Evolutionary conservation across 2,797 vertebrate species (phyloP), one percentile per base, ranked within the genome.

Genomic region (Columba guinea): DNA sequence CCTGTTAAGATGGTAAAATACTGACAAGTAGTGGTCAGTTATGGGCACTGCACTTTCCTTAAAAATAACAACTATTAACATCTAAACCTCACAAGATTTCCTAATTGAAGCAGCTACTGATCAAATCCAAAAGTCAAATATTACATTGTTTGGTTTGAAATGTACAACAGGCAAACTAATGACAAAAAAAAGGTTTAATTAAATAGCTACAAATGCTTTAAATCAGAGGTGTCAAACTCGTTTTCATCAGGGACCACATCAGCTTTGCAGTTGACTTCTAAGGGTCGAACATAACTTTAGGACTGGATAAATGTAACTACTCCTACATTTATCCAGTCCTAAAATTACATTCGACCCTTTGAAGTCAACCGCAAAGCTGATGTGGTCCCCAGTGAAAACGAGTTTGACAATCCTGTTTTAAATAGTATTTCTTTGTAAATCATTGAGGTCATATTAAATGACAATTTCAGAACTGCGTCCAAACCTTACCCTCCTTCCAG

Each of bases 11-110:
- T 0, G 15, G 96, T 96, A 97, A 91, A 96, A 98, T 41, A 97
- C 94, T 98, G 98, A 97, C 98, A 94, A 91, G 49, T 34, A 97
- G 97, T 97, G 98, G 97, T 59, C 90, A 95, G 59, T 90, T 93
- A 79, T 1, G 13, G 35, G 59, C 28, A 97, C 13, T 86, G 86
- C 95, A 92, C 30, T 93, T 81, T 52, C 67, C 46, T 84, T 15
- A 91, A 83, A 74, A 69, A 55, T 51, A 67, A 58, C 10, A 86
- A n/a, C 52, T 60, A 77, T 32, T 71, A 89, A 49, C 11, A 82
- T 73, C 74, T 85, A 80, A 86, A 39, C 3, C 10, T 46, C 49
- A 71, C 3, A 46, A 27, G 7, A 65, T 58, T 83, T 90, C 37
- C 58, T 75, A 83, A 77, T 73, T 92, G 64, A 63, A 69, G 22